These are phyloP conservation scores for Cryptus armator DNA, from an alignment of 2,888 invertebrate genomes.

Conservation along the genomic window DNA sequence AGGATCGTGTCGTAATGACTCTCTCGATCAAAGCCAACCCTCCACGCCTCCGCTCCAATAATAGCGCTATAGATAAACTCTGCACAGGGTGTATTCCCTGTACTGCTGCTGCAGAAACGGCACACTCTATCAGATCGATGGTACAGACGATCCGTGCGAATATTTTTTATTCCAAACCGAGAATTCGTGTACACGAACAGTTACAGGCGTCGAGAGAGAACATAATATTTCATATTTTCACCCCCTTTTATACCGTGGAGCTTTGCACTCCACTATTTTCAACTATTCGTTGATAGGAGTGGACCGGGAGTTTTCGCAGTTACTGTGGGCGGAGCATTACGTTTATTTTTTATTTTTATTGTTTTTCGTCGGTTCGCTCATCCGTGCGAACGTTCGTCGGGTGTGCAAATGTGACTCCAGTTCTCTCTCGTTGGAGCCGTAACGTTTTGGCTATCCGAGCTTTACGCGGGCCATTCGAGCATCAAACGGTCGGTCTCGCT, in stretches of 20 bases:
- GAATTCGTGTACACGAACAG: conserved; percentile 25
- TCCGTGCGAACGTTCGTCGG: conserved; percentile 28
- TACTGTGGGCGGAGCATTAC: conserved; percentile 23
- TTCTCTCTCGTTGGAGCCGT: conserved; percentile 39
- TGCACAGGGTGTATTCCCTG: background rate
- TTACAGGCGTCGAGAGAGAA: conserved; percentile 38
- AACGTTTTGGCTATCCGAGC: conserved; percentile 47
- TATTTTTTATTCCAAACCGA: conserved; percentile 46
- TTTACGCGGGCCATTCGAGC: conserved; percentile 44
- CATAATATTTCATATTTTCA: conserved; percentile 64
- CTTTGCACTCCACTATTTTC: conserved; percentile 59
- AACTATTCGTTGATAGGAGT: conserved; percentile 38
- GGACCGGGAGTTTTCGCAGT: conserved; percentile 24
- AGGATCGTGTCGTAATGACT: conserved; percentile 62
- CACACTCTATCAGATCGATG: conserved; percentile 29
- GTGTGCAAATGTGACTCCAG: conserved; percentile 47
- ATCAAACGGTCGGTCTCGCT: conserved; percentile 54
- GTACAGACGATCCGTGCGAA: conserved; percentile 28
- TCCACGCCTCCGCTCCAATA: conserved; percentile 24
- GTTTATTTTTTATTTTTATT: conserved; percentile 26
- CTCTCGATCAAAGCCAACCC: conserved; percentile 64
- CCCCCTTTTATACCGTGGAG: conserved; percentile 38
- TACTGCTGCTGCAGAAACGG: background rate
- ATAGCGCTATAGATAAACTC: conserved; percentile 10
- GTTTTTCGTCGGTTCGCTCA: conserved; percentile 49